Evolutionary conservation across 2,888 invertebrate genomes (phyloP), one percentile per base, ranked within the genome.

Genomic region (Megalurothrips usitatus): DNA sequence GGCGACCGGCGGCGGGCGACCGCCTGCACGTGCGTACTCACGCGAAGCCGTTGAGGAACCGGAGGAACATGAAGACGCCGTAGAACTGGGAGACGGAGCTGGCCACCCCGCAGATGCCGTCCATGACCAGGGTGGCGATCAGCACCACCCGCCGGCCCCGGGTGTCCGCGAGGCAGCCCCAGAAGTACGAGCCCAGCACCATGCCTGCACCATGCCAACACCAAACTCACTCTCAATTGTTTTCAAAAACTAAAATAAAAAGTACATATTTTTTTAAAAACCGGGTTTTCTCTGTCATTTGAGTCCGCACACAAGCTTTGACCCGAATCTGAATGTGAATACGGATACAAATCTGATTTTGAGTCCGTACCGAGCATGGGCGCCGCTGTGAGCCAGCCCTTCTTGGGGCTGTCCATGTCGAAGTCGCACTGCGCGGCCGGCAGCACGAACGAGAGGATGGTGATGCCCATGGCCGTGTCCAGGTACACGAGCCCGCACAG

Each of bases 371-470:
- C 93, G 84, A 94, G 88, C 92, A 94, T 93, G 84, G 94, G 93
- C 58, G 93, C 91, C 52, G 94, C 93, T 43, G 93, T 92, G 47
- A 94, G 89, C 89, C 92, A 92, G 80, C 94, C 94, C 86, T 94
- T 94, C 87, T 94, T 94, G 49, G 90, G 86, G 1, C 94, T 94
- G 68, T 92, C 92, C 93, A 94, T 94, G 84, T 90, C 88, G 88
- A 94, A 94, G 88, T 94, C 94, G 88, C 94, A 94, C 86, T 93
- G 92, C 80, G 94, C 95, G 8, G 95, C 91, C 9, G 96, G 95
- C 82, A 96, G 87, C 82, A 96, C 92, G 86, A 96, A 94, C 78
- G 95, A 95, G 83, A 95, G 90, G 84, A 92, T 94, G 80, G 93
- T 93, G 85, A 94, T 92, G 52, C 93, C 94, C 83, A 96, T 91